Evolutionary conservation across 2,888 invertebrate species (phyloP), one percentile per base, ranked within the genome.

Genomic region (Trissonchulus latispiculum): DNA sequence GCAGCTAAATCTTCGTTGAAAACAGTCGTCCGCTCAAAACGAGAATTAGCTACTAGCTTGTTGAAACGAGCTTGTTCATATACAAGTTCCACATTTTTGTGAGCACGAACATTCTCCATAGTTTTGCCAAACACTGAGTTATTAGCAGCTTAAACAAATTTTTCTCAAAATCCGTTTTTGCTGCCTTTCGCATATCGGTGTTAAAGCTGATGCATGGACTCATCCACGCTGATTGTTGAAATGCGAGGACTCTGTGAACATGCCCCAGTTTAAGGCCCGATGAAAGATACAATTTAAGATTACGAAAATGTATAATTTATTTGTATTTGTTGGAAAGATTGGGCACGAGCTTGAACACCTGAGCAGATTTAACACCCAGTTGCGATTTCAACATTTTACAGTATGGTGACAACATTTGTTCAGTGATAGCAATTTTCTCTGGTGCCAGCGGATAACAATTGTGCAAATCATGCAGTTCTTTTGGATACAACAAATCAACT

Each of bases 101-200:
- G 28, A 15, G 18, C 8, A 28, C 66, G 66, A 15, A 64, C 66
- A 64, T 64, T 64, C 28, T 64, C 66, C 66, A 64, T 64, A 15
- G 32, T 64, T 64, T 64, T 64, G 66, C 66, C 66, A 64, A 64
- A 64, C 8, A 64, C 66, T 33, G 66, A 8, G 28, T 64, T 64
- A 64, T 64, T 64, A 64, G 66, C n/a, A 64, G n/a, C 28, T 64
- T 64, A 28, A 64, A 64, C 8, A 64, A 64, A n/a, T n/a, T 33
- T n/a, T 64, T 64, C 8, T 64, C 32, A 64, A n/a, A 64, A 8
- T 64, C 35, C 8, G 32, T 64, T 8, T n/a, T 64, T 33, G 66
- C 66, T 18, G 8, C 8, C 8, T 8, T 64, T 29, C 66, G 8
- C n/a, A 15, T 29, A 8, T 64, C 66, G 8, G 66, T 64, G 35